Conservation (phyloP, 2,888 invertebrate genomes). For the Strigamia crassipes region DNA sequence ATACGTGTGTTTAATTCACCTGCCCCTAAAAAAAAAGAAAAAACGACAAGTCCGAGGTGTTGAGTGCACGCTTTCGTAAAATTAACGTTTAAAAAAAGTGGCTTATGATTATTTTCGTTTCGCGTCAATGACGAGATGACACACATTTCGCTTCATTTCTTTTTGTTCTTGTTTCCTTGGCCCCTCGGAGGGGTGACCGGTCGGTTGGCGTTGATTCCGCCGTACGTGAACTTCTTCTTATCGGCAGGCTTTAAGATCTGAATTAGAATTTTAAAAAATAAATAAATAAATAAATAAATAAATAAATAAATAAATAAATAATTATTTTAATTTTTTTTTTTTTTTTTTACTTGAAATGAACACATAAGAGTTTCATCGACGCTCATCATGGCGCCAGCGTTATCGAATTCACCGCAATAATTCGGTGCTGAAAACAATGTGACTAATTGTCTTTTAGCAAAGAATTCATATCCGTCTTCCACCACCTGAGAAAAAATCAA, state of each 20-base stretch:
- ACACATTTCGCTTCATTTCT: too few species aligned
- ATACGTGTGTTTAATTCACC: too few species aligned
- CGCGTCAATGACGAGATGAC: too few species aligned
- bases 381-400: slow-evolving; percentile 64
- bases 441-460: slow-evolving; percentile 62
- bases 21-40: too few species aligned
- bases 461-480: slow-evolving; percentile 66
- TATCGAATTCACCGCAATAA: slow-evolving; percentile 66
- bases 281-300: slow-evolving; percentile 50
- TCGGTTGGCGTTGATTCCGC: slow-evolving; percentile 61
- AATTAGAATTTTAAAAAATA: too few species aligned
- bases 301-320: slow-evolving; percentile 50
- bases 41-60: too few species aligned
- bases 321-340: neutral
- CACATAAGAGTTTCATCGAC: slow-evolving; percentile 63
- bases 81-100: too few species aligned
- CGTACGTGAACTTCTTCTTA: slow-evolving; percentile 98
- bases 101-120: too few species aligned
- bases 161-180: too few species aligned
- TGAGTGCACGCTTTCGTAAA: too few species aligned
- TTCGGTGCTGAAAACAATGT: slow-evolving; percentile 65
- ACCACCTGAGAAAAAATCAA: slow-evolving; percentile 54
- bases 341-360: slow-evolving; percentile 56
- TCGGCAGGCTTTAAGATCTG: slow-evolving; percentile 99
- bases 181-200: slow-evolving; percentile 63